phyloP scores from a whole-genome alignment of 2,888 invertebrate species.

The Drosophila greeni region DNA sequence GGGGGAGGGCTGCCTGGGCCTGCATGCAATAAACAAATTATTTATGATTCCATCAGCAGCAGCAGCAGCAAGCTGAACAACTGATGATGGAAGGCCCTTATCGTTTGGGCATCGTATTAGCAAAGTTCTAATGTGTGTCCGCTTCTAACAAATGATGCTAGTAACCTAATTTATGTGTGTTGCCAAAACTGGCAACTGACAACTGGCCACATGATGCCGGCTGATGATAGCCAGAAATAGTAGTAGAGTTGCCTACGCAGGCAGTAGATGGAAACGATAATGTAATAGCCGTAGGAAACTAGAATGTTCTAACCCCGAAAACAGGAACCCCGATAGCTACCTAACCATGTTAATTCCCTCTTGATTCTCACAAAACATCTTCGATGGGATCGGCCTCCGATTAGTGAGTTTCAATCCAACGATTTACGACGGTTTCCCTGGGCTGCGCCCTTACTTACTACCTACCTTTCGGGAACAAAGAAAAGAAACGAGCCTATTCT shows the following conservation, averaged over 20 bases:
- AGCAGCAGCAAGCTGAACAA: slow-evolving; percentile 49
- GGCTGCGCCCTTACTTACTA: slow-evolving; percentile 27
- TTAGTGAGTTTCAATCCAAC: slow-evolving; percentile 43
- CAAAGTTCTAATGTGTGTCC: slow-evolving; percentile 56
- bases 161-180: slow-evolving; percentile 63
- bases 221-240: slow-evolving; percentile 31
- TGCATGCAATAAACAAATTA: slow-evolving; percentile 72
- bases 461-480: slow-evolving; percentile 44
- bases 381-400: slow-evolving; percentile 25
- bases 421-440: slow-evolving; percentile 56
- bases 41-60: slow-evolving; percentile 71
- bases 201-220: slow-evolving; percentile 33
- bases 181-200: slow-evolving; percentile 40
- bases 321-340: not conserved
- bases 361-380: slow-evolving; percentile 25
- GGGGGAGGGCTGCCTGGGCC: slow-evolving; percentile 9
- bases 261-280: slow-evolving; percentile 12
- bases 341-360: slow-evolving; percentile 53
- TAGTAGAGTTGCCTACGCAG: slow-evolving; percentile 26
- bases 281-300: slow-evolving; percentile 8
- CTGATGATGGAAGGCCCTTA: slow-evolving; percentile 62
- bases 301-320: slow-evolving; percentile 17
- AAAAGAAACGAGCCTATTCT: slow-evolving; percentile 41
- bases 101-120: slow-evolving; percentile 72
- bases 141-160: slow-evolving; percentile 41